Evolutionary conservation across 2,888 invertebrate genomes (phyloP).

Genomic region (Melanargia galathea): DNA sequence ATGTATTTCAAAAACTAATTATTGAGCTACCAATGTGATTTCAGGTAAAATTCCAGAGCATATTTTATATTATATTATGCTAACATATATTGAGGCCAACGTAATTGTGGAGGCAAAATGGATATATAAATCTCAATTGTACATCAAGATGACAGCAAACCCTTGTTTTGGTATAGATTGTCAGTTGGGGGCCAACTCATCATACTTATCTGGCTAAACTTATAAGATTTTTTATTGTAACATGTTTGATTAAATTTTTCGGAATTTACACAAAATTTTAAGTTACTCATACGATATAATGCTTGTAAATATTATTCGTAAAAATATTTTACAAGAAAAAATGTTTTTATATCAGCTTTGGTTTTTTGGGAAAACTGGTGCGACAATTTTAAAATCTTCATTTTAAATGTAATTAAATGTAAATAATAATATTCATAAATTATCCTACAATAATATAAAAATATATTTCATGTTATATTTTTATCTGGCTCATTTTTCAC

Average conservation of each 20-base stretch:
- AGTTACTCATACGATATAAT: not conserved
- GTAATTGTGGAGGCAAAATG: no score
- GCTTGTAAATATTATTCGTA: constrained; percentile 37
- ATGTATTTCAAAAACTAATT: no score
- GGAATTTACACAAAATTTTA: not conserved
- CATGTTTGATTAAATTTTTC: not conserved
- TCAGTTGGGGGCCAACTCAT: no score
- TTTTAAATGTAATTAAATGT: constrained; percentile 29
- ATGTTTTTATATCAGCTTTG: not conserved
- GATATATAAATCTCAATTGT: no score
- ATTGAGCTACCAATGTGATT: no score
- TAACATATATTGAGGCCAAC: no score
- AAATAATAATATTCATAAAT: constrained; percentile 34
- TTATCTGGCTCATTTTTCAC: constrained; percentile 37
- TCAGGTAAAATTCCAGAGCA: no score
- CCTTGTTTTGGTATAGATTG: no score
- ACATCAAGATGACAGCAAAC: no score
- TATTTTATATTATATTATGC: no score
- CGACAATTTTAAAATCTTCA: not conserved
- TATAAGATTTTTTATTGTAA: not conserved
- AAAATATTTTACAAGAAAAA: not conserved
- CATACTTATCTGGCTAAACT: no score
- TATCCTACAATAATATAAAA: constrained; percentile 20
- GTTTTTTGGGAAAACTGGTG: not conserved
- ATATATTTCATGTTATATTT: constrained; percentile 38